Base-by-base conservation (phyloP, 2,888 invertebrate species). In the Clitarchus hookeri region DNA sequence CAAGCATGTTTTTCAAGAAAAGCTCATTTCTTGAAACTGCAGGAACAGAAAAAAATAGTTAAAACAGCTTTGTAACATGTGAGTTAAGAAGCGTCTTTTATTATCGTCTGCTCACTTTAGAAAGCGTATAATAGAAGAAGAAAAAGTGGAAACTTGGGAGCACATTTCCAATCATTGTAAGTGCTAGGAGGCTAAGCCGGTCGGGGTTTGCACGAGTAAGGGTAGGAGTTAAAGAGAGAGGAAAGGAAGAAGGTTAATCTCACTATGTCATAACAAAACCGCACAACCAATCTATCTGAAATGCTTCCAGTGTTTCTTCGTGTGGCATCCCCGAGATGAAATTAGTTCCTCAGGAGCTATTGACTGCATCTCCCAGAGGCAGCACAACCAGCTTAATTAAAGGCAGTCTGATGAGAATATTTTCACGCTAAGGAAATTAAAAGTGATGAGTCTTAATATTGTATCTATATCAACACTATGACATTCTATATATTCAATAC, bases 101-200 rank as follows among this genome's bases (percentile, higher is more conserved):
- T 65, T 79, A 26, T 83, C 16, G 82, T 16, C 83, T 54, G 19
- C 65, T 65, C 65, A 65, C 65, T 65, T 65, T 65, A 65, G 65
- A 65, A 65, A 65, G 44, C 36, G 65, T 36, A 84, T 86, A 86
- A 86, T 48, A 79, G 84, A 84, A 86, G 79, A 83, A 84, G 84
- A 79, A 86, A 82, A 44, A 44, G 44, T 36, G 27, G 44, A 82
- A 82, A 79, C 84, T 25, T n/a, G 23, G 36, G 36, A 36, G 23
- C 54, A 80, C 44, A 84, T 78, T 84, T 86, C 85, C 87, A 88
- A 88, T 88, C 88, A 87, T 85, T 85, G 87, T 80, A 86, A 88
- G 88, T 88, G 85, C 87, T 79, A 82, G 27, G 16, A 27, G 82
- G 27, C 27, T 82, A 82, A 44, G 82, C 27, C 82, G 16, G 82